A percentile compares a stretch with the other conserved stretches of the same genome.
These are phyloP conservation scores for Nymphicus hollandicus DNA, from an alignment of 2,113 vertebrate species.

Conservation along the genomic window DNA sequence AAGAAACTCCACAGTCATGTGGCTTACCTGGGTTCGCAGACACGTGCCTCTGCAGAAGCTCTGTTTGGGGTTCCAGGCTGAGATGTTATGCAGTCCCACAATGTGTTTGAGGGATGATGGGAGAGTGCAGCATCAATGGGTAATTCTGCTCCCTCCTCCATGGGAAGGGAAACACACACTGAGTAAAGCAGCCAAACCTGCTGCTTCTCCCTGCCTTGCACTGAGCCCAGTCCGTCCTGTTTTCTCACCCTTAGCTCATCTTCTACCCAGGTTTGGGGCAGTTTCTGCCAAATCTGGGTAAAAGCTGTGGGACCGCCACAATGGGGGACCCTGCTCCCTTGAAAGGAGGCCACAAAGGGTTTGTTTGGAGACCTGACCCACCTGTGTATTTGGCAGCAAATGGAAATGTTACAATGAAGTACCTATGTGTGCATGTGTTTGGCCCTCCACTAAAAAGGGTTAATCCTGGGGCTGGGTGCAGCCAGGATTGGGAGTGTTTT, in stretches of 20 bases:
- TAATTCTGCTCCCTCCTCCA: accelerated
- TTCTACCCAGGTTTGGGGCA: background rate
- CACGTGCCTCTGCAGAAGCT: accelerated
- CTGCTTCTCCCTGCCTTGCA: background rate
- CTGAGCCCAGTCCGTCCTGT: accelerated
- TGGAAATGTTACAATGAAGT: accelerated
- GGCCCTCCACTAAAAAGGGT: background rate
- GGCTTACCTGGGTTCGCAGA: background rate
- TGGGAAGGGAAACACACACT: background rate
- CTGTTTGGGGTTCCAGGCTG: background rate
- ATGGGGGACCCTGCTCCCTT: accelerated
- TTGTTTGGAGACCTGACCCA: background rate
- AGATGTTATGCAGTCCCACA: accelerated
- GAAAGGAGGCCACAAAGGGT: background rate
- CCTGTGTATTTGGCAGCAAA: background rate
- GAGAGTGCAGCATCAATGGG: accelerated
- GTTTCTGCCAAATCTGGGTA: background rate
- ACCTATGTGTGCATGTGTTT: accelerated
- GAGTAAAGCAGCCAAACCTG: background rate
- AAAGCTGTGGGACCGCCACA: background rate
- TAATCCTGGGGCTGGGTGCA: accelerated
- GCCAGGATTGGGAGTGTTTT: background rate
- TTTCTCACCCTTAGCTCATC: background rate
- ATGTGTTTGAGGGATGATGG: too few relatives aligned
- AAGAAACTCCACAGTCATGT: background rate